phyloP scores from a whole-genome alignment of 2,113 vertebrate species.

The Theropithecus gelada region DNA sequence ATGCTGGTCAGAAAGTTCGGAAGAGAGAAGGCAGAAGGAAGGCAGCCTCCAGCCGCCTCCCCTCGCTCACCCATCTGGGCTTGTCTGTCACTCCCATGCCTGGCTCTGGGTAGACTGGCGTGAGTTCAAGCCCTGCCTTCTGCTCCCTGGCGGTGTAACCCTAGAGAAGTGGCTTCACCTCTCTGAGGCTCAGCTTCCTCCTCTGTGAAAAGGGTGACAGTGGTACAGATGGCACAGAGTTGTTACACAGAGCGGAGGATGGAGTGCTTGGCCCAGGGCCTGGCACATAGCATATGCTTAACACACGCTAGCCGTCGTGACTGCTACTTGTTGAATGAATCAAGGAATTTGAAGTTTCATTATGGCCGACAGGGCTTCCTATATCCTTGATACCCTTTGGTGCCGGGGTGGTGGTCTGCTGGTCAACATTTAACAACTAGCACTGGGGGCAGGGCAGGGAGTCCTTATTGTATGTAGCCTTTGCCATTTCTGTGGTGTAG shows the following conservation, averaged over 20 bases:
- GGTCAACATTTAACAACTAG: background rate
- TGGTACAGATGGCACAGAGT: too few relatives aligned
- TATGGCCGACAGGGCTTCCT: background rate
- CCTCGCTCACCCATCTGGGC: too few relatives aligned
- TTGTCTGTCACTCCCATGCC: too few relatives aligned
- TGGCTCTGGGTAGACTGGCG: too few relatives aligned
- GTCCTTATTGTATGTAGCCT: background rate
- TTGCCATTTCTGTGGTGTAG: background rate
- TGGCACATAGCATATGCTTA: background rate
- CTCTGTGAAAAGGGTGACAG: background rate
- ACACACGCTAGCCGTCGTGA: background rate
- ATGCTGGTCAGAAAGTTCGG: too few relatives aligned
- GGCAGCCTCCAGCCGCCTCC: too few relatives aligned
- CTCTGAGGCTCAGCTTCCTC: background rate
- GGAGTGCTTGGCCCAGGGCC: background rate
- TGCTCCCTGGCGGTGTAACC: background rate
- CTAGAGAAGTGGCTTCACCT: background rate
- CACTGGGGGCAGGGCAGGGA: rapidly evolving
- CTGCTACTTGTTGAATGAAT: background rate
- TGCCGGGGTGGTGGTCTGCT: background rate
- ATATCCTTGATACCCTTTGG: rapidly evolving
- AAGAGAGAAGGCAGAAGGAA: too few relatives aligned
- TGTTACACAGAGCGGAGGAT: rapidly evolving
- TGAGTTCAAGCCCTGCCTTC: too few relatives aligned
- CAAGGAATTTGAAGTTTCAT: background rate